Evolutionary conservation across 2,797 vertebrate genomes (phyloP).

Genomic region (Linurgus olivaceus): DNA sequence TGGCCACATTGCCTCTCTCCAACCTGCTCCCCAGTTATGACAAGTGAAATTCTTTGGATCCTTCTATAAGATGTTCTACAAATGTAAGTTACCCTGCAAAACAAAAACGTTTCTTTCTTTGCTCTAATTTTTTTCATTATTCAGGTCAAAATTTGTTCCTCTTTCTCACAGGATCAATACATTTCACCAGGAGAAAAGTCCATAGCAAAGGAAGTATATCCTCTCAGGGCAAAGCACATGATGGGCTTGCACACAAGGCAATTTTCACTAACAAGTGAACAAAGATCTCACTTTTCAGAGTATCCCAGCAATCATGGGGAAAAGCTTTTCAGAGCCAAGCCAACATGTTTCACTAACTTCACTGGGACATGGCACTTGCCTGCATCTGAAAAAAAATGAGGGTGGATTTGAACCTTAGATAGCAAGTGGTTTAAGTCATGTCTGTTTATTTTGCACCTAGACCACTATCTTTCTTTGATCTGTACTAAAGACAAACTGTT

Average conservation of each 20-base stretch:
- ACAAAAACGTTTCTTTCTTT: background rate
- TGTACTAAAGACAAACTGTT: background rate
- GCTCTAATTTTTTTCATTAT: background rate
- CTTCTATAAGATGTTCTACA: background rate
- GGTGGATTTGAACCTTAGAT: background rate
- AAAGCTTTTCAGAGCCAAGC: background rate
- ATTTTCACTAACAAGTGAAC: background rate
- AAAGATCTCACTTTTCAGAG: background rate
- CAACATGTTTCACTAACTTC: background rate
- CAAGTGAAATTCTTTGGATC: background rate
- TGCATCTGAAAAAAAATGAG: background rate
- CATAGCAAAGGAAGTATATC: background rate
- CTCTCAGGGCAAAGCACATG: background rate
- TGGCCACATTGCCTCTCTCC: background rate
- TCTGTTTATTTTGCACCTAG: background rate
- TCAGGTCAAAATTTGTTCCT: background rate
- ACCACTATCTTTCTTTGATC: background rate
- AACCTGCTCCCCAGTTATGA: background rate
- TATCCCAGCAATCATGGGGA: background rate
- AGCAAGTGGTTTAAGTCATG: background rate
- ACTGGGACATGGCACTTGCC: background rate
- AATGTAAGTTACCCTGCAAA: background rate
- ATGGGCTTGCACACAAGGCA: background rate
- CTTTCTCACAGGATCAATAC: background rate
- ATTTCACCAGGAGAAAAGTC: background rate